Percentiles rank a stretch among this genome's conserved stretches.
phyloP scores from a whole-genome alignment of 1,140 invertebrate genomes.

The Aphelenchoides fujianensis region DNA sequence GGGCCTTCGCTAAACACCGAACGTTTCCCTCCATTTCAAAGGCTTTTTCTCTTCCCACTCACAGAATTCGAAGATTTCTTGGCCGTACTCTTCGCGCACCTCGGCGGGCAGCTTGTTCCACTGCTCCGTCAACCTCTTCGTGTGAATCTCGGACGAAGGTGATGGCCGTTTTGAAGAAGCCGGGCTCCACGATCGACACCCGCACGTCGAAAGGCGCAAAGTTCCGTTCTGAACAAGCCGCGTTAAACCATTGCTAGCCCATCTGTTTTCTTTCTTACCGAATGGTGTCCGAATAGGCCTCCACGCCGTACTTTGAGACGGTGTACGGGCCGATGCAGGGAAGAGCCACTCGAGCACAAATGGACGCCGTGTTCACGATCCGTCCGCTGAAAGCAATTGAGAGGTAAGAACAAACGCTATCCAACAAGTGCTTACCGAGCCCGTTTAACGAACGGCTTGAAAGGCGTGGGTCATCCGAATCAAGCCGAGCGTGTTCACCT shows the following conservation, averaged over 20 bases:
- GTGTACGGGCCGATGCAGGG: slow-evolving; percentile 10
- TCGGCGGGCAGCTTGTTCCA: slow-evolving; percentile 26
- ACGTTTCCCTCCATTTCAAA: too few relatives aligned
- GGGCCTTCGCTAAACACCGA: not conserved
- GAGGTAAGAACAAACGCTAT: not conserved
- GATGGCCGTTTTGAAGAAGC: slow-evolving; percentile 16
- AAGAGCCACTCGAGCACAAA: slow-evolving; percentile 11
- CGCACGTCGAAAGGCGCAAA: slow-evolving; percentile 4
- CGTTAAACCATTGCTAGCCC: too few relatives aligned
- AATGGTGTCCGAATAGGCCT: slow-evolving; percentile 23
- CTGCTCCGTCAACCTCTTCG: slow-evolving; percentile 12
- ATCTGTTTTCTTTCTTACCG: too few relatives aligned
- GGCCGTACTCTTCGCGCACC: slow-evolving; percentile 36
- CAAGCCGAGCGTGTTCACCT: slow-evolving; percentile 18
- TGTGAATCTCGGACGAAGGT: not conserved
- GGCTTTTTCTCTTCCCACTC: not conserved
- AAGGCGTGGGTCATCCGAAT: slow-evolving; percentile 18
- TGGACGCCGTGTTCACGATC: slow-evolving; percentile 21
- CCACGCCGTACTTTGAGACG: slow-evolving; percentile 21
- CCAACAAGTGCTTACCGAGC: not conserved
- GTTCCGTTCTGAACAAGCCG: not conserved
- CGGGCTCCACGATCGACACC: slow-evolving; percentile 17
- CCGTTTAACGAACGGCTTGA: slow-evolving; percentile 17
- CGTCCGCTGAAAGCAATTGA: slow-evolving; percentile 10
- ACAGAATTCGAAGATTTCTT: slow-evolving; percentile 22